Evolutionary conservation across 2,888 invertebrate genomes (phyloP), one percentile per base, ranked within the genome.

Genomic region (Andrena bicolor): DNA sequence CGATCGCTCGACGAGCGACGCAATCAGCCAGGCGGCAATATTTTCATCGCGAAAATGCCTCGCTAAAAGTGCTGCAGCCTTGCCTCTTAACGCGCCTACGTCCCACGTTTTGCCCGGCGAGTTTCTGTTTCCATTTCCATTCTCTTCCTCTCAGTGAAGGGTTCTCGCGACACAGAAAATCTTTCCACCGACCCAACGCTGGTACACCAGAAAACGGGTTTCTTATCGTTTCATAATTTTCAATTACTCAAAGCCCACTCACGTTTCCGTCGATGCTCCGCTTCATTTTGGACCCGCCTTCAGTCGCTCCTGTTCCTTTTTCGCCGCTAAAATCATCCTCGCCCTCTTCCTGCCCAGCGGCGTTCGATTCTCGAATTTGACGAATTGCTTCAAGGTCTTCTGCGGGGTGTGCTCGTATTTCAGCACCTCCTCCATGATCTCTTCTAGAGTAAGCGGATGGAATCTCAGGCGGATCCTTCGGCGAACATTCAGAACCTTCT

Each of bases 381-480:
- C 30, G 3, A 89, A 84, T 26, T 84, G 79, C 2, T 83, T 58
- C 1, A 90, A 35, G 16, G 65, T 77, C 51, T 90, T 90, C 2
- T 20, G 13, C 2, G 32, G 41, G 4, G 84, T 82, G 4, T 78
- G 87, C 23, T 92, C 88, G 58, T 90, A 90, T 3, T 91, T 91
- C 26, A 95, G 28, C 8, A 96, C 93, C 4, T 94, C 93, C 2
- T 94, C 90, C 7, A 96, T 89, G 7, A 96, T 91, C 90, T 96
- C 96, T 3, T 86, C 53, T 0, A 94, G 95, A 0, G 92, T 79
- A 10, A 96, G 90, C 0, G 96, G 96, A 30, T 94, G 94, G 75
- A 94, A 94, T 66, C 94, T 94, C 16, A 96, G 90, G 20, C 94
- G 93, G n/a, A 95, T 94, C 26, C 96, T 92, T 60, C 96, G 93